These are phyloP conservation scores for Cephus runcator DNA, from an alignment of 2,888 invertebrate species.

Conservation along the genomic window DNA sequence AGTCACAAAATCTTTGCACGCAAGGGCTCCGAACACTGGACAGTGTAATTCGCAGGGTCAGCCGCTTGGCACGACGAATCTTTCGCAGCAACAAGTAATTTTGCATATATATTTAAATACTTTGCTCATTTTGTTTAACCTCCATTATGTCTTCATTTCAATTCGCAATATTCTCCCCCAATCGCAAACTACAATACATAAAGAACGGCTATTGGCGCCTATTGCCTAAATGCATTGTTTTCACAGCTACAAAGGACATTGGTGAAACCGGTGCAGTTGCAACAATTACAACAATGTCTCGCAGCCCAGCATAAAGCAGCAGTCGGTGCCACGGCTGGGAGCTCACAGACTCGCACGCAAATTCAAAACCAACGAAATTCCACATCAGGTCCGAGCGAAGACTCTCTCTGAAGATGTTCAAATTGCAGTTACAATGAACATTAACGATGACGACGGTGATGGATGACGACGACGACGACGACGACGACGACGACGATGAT, in stretches of 20 bases:
- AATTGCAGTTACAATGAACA: conserved; percentile 24
- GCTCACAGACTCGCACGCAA: conserved; percentile 56
- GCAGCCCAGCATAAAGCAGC: conserved; percentile 61
- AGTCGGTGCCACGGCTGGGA: conserved; percentile 47
- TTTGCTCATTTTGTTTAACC: too few species aligned
- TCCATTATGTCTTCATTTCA: too few species aligned
- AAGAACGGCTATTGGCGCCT: too few species aligned
- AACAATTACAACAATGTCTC: conserved; percentile 61
- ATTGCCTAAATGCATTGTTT: background rate
- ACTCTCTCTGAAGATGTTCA: conserved; percentile 58
- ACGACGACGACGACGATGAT: too few species aligned
- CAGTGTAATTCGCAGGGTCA: conserved; percentile 60
- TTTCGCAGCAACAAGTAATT: conserved; percentile 61
- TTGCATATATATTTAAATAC: too few species aligned
- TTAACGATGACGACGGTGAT: too few species aligned
- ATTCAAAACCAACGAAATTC: conserved; percentile 58
- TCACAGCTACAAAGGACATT: conserved; percentile 49
- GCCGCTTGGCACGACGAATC: conserved; percentile 55
- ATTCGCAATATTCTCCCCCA: too few species aligned
- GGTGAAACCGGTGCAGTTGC: conserved; percentile 53
- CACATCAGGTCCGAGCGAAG: conserved; percentile 55
- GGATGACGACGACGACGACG: too few species aligned
- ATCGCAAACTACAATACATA: too few species aligned
- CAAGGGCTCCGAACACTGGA: conserved; percentile 54
- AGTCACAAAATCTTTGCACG: conserved; percentile 60